Evolutionary conservation across 2,797 vertebrate genomes (phyloP), one percentile per base, ranked within the genome.

Genomic region (Champsocephalus esox): DNA sequence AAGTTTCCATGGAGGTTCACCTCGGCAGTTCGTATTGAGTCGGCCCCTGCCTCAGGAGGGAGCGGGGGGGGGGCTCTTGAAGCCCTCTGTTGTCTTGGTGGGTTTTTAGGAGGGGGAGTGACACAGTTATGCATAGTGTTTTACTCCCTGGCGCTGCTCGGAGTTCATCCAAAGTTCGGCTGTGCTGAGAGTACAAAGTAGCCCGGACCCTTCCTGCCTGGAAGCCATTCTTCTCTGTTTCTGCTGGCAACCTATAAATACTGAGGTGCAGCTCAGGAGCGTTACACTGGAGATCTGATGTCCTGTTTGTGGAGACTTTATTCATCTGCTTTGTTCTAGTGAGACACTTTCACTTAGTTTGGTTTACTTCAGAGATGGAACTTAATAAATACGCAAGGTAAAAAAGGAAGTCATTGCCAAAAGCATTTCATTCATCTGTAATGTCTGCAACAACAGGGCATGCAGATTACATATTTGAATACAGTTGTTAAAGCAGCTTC

Each of bases 111-210:
- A 54, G 65, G 83, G 84, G 86, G 87, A 81, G 86, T 89, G 88
- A 87, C 90, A 92, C 90, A 54, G 85, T 93, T 93, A 87, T 89
- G 94, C 90, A 64, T 73, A 56, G 92, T 93, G 91, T 90, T 92
- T 93, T 16, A 84, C 95, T 96, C 95, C 94, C 91, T 73, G 89
- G 91, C 4, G 94, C 90, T 93, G 87, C 80, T 80, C 78, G 60
- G 96, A 94, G 97, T 98, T 98, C 97, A 97, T 95, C 93, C 95
- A 97, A 93, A 98, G 97, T 98, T 98, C 96, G 96, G 93, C 95
- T 96, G 95, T 94, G 95, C 93, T 92, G 91, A 92, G 94, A 91
- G 95, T 94, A 96, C 96, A 95, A 95, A 95, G 95, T 96, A 92
- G 94, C 93, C 92, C 93, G 96, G 96, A 96, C 95, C 93, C 93